These are phyloP conservation scores for Platerodrilus igneus DNA, from an alignment of 2,888 invertebrate genomes.

Conservation along the genomic window DNA sequence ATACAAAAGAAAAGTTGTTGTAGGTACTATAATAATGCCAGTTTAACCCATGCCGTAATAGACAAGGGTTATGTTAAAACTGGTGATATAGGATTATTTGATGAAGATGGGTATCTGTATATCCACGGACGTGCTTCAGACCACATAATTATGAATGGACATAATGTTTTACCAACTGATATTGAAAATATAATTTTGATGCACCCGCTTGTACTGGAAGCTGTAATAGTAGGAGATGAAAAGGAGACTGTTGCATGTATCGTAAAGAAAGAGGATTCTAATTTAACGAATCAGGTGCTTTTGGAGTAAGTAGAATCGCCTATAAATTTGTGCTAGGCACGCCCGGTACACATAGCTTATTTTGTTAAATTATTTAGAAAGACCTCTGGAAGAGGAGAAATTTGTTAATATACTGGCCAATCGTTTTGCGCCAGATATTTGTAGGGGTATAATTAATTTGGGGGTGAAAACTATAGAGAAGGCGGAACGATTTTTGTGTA, in stretches of 20 bases:
- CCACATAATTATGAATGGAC: slow-evolving; percentile 26
- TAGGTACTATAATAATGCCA: slow-evolving; percentile 37
- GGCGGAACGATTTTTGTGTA: too few species aligned
- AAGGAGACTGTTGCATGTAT: slow-evolving; percentile 35
- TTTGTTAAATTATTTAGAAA: too few species aligned
- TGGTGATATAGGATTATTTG: slow-evolving; percentile 38
- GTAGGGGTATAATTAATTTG: too few species aligned
- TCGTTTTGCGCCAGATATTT: neutral
- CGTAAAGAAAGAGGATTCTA: slow-evolving; percentile 25
- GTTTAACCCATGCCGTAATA: slow-evolving; percentile 25
- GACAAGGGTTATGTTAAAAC: slow-evolving; percentile 38
- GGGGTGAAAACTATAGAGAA: too few species aligned
- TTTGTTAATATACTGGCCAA: neutral
- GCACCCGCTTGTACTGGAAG: slow-evolving; percentile 35
- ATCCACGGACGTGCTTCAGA: slow-evolving; percentile 37
- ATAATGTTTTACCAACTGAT: slow-evolving; percentile 28
- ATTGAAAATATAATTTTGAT: slow-evolving; percentile 36
- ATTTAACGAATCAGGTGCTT: slow-evolving; percentile 28
- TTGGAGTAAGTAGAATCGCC: slow-evolving; percentile 27
- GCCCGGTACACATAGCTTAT: too few species aligned
- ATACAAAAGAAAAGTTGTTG: too few species aligned
- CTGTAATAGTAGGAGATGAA: slow-evolving; percentile 31
- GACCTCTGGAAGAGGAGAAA: too few species aligned
- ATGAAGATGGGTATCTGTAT: slow-evolving; percentile 37
- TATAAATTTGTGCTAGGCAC: too few species aligned